Conservation (phyloP, 2,888 invertebrate species). For the Maniola hyperantus region DNA sequence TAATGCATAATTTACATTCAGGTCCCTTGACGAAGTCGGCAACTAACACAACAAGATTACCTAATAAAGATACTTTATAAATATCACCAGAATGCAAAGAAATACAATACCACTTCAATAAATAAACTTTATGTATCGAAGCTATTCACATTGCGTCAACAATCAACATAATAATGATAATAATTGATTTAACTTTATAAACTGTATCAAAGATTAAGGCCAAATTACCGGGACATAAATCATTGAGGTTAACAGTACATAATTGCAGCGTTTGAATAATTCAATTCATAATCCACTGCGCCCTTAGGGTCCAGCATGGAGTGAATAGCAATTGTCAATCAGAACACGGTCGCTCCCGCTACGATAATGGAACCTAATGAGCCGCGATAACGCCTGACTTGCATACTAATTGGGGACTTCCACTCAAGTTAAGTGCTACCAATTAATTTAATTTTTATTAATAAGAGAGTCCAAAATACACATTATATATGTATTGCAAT, state of each 20-base stretch:
- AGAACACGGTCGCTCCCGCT: constrained; percentile 62
- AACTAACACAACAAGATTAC: constrained; percentile 1
- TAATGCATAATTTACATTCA: constrained; percentile 13
- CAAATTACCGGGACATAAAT: constrained; percentile 25
- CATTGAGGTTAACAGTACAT: constrained; percentile 37
- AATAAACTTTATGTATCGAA: neutral
- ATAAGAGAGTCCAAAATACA: constrained; percentile 33
- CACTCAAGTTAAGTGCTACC: constrained; percentile 29
- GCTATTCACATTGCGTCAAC: constrained; percentile 1
- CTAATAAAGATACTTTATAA: neutral
- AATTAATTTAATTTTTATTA: constrained; percentile 55
- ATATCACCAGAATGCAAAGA: neutral
- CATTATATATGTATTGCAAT: neutral
- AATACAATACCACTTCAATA: constrained; percentile 6
- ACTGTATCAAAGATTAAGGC: constrained; percentile 30
- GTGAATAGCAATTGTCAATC: constrained; percentile 54
- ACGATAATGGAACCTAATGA: constrained; percentile 71
- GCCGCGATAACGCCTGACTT: constrained; percentile 53
- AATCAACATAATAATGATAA: neutral
- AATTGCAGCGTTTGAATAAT: constrained; percentile 54
- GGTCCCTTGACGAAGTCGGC: constrained; percentile 5
- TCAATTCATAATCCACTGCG: constrained; percentile 52
- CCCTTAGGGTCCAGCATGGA: constrained; percentile 54
- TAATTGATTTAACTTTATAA: constrained; percentile 32
- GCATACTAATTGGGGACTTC: constrained; percentile 59